Percentiles rank a stretch among this genome's conserved stretches.
Conservation (phyloP, 2,888 invertebrate genomes). For the Drosophila peninsularis region DNA sequence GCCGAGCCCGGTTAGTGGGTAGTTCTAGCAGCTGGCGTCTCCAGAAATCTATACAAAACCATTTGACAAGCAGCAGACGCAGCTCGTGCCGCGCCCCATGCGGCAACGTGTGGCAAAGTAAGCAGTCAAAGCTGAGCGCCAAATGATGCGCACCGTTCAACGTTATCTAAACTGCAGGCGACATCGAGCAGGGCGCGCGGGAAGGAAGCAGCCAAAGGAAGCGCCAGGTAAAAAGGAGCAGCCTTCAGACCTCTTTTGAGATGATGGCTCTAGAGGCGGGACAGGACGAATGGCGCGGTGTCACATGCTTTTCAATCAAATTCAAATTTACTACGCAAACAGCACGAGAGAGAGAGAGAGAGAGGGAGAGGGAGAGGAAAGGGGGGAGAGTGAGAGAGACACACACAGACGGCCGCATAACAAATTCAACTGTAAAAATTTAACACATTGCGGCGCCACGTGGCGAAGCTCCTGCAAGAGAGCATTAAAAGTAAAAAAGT, state of each 20-base stretch:
- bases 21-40: conserved; percentile 13
- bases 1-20: conserved; percentile 39
- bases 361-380: conserved; percentile 9
- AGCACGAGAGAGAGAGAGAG: conserved; percentile 5
- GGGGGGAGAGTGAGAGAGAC: conserved; percentile 10
- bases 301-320: conserved; percentile 80
- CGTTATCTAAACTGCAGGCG: conserved; percentile 78
- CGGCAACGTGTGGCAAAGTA: conserved; percentile 63
- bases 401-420: conserved; percentile 32
- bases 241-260: conserved; percentile 25
- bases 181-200: conserved; percentile 19
- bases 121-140: conserved; percentile 74
- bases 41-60: conserved; percentile 76
- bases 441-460: conserved; percentile 79
- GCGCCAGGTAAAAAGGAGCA: conserved; percentile 53
- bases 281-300: conserved; percentile 39
- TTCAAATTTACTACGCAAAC: conserved; percentile 76
- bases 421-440: conserved; percentile 82
- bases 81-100: conserved; percentile 5
- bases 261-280: conserved; percentile 6
- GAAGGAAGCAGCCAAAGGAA: conserved; percentile 42
- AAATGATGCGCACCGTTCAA: conserved; percentile 76
- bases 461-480: conserved; percentile 42
- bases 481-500: conserved; percentile 42
- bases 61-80: conserved; percentile 72